phyloP scores from a whole-genome alignment of 2,888 invertebrate species.

The Coenonympha arcania region DNA sequence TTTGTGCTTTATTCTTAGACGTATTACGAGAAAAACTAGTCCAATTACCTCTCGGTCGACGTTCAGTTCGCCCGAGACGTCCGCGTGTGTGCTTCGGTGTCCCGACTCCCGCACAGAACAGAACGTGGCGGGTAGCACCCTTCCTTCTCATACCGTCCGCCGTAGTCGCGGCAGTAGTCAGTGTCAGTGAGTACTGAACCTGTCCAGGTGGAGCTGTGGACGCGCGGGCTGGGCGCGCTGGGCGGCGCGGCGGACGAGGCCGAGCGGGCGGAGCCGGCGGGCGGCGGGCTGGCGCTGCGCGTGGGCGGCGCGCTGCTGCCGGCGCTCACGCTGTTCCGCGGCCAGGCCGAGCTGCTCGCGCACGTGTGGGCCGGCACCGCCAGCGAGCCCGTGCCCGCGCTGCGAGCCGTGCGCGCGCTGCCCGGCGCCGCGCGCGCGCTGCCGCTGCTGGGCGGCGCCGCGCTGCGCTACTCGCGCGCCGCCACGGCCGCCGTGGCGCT shows the following conservation, averaged over 20 bases:
- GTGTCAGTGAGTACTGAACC: too few species aligned
- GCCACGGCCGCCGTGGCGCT: slow-evolving; percentile 26
- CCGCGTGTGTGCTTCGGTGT: too few species aligned
- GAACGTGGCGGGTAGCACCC: too few species aligned
- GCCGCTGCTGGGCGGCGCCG: slow-evolving; percentile 28
- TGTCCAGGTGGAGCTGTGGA: slow-evolving; percentile 45
- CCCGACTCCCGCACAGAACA: too few species aligned
- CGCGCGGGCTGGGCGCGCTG: slow-evolving; percentile 41
- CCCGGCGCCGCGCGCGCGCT: slow-evolving; percentile 18
- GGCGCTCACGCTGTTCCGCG: slow-evolving; percentile 36
- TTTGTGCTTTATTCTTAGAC: too few species aligned
- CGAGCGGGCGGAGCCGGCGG: slow-evolving; percentile 31
- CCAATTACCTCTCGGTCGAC: too few species aligned
- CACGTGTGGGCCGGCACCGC: slow-evolving; percentile 60
- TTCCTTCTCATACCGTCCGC: too few species aligned
- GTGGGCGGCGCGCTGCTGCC: slow-evolving; percentile 44
- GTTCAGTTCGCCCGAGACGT: too few species aligned
- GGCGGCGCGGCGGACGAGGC: slow-evolving; percentile 23
- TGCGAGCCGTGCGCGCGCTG: slow-evolving; percentile 37
- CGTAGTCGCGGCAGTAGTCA: too few species aligned
- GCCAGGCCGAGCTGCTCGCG: slow-evolving; percentile 51
- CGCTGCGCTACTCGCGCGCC: slow-evolving; percentile 29
- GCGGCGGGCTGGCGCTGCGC: slow-evolving; percentile 41
- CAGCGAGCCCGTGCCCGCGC: slow-evolving; percentile 43
- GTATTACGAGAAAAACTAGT: too few species aligned